A percentile compares a stretch with the other conserved stretches of the same genome.
Evolutionary conservation across 64 coral and sea anemone genomes (phyloP).

Genomic region (Cladopsammia gracilis): DNA sequence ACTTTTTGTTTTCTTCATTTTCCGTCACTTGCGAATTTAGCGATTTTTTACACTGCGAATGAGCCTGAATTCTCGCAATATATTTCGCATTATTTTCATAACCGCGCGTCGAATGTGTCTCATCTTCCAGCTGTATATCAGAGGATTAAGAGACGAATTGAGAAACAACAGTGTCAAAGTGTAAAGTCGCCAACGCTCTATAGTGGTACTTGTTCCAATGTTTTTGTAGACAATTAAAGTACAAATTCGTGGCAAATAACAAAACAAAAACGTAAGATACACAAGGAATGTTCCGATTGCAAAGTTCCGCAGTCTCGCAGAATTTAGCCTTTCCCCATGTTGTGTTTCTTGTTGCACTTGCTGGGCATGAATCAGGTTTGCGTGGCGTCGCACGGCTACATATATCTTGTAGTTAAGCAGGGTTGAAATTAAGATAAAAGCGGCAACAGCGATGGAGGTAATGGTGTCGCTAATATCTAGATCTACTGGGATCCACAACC

Average conservation of each 20-base stretch:
- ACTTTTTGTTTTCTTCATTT: too few relatives aligned
- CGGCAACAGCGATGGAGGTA: not conserved
- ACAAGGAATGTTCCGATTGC: constrained; percentile 24
- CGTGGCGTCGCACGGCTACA: not conserved
- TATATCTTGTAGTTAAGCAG: not conserved
- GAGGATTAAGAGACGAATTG: constrained; percentile 40
- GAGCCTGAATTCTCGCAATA: not conserved
- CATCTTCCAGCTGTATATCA: constrained; percentile 39
- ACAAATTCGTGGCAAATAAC: not conserved
- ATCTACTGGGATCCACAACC: not conserved
- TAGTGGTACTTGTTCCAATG: not conserved
- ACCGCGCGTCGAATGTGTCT: not conserved
- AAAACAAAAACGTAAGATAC: not conserved
- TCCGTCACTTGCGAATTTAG: too few relatives aligned
- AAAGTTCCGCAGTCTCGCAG: not conserved
- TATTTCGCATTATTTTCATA: not conserved
- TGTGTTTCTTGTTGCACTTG: too few relatives aligned
- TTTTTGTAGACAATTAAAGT: not conserved
- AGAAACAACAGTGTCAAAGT: not conserved
- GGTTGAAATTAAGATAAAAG: not conserved
- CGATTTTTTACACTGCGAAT: too few relatives aligned
- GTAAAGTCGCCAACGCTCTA: not conserved
- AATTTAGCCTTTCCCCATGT: not conserved
- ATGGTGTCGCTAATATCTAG: not conserved
- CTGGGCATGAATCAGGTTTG: not conserved